Percentiles rank a stretch among this genome's conserved stretches.
Evolutionary conservation across 2,888 invertebrate species (phyloP).

Genomic region (Hypolimnas misippus): DNA sequence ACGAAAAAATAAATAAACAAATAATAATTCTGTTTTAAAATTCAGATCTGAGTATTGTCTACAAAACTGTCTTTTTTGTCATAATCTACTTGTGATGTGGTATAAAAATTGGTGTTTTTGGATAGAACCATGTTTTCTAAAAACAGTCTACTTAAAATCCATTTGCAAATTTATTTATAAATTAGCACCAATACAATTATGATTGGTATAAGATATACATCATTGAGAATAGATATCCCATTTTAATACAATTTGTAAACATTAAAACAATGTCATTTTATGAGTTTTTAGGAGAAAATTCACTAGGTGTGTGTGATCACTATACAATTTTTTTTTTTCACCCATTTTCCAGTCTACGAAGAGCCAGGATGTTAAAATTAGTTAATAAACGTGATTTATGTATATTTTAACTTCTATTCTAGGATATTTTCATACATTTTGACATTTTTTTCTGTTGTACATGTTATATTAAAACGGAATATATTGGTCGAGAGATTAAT

Average conservation of each 20-base stretch:
- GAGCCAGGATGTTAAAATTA: too few species aligned
- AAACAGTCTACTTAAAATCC: neutral
- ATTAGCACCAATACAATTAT: slow-evolving; percentile 10
- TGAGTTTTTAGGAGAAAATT: neutral
- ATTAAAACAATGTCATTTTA: slow-evolving; percentile 5
- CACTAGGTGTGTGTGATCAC: neutral
- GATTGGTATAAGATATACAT: neutral
- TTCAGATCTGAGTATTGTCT: slow-evolving; percentile 28
- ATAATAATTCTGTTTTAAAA: slow-evolving; percentile 2
- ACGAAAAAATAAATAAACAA: slow-evolving; percentile 10
- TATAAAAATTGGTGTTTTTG: neutral
- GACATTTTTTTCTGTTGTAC: neutral
- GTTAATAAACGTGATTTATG: neutral
- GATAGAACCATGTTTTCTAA: neutral
- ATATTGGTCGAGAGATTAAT: neutral
- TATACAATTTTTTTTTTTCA: too few species aligned
- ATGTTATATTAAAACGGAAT: neutral
- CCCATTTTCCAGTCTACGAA: too few species aligned
- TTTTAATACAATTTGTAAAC: neutral
- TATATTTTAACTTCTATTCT: neutral
- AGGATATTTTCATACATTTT: neutral
- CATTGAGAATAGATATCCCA: neutral
- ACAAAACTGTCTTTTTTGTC: slow-evolving; percentile 1
- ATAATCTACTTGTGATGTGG: slow-evolving; percentile 1
- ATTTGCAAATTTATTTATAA: neutral